phyloP scores from a whole-genome alignment of 1,140 invertebrate genomes.

The Vanessa tameamea region DNA sequence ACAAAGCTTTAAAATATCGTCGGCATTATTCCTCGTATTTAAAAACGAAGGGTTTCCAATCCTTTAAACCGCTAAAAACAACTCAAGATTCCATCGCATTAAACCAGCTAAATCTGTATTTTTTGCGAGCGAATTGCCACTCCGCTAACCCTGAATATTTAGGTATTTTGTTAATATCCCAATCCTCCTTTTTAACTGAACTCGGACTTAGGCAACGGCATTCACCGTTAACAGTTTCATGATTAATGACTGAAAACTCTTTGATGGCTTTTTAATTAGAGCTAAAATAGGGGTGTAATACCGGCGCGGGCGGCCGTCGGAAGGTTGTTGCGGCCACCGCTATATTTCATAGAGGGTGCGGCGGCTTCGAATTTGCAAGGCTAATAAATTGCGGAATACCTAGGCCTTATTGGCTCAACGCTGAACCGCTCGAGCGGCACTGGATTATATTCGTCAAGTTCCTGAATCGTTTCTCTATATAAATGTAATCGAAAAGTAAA shows the following conservation, averaged over 20 bases:
- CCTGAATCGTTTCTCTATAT: constrained; percentile 43
- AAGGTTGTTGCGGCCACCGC: constrained; percentile 65
- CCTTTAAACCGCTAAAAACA: constrained; percentile 72
- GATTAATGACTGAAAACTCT: constrained; percentile 81
- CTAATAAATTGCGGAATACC: constrained; percentile 78
- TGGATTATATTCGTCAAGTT: constrained; percentile 65
- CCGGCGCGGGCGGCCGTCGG: constrained; percentile 53
- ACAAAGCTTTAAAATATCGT: constrained; percentile 75
- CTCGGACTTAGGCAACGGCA: constrained; percentile 71
- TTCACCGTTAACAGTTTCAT: constrained; percentile 80
- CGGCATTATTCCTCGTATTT: constrained; percentile 67
- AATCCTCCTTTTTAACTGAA: constrained; percentile 70
- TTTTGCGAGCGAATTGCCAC: constrained; percentile 73
- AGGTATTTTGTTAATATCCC: constrained; percentile 77
- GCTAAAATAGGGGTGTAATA: constrained; percentile 78
- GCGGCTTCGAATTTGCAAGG: constrained; percentile 75
- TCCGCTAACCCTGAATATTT: constrained; percentile 75
- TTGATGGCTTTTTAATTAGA: constrained; percentile 81
- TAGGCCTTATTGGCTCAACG: constrained; percentile 74
- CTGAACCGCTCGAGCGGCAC: constrained; percentile 59
- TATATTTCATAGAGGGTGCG: constrained; percentile 75
- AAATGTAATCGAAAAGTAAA: constrained; percentile 50
- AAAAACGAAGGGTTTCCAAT: constrained; percentile 70
- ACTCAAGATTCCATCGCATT: constrained; percentile 69
- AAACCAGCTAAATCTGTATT: constrained; percentile 55